Conservation (phyloP, 2,797 vertebrate genomes). For the Sebastes matsubarae region DNA sequence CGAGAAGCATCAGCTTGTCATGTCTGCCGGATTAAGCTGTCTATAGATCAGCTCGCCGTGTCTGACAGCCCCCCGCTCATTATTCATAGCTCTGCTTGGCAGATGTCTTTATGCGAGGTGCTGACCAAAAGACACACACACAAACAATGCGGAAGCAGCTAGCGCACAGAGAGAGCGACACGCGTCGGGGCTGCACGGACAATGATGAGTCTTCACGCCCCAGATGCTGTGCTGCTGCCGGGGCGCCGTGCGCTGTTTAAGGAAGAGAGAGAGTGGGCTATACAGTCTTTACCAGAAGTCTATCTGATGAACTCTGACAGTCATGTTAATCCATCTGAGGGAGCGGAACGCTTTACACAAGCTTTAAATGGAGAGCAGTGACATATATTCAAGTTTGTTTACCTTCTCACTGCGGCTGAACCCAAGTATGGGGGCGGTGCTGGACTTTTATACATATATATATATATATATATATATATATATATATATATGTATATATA, state of each 20-base stretch:
- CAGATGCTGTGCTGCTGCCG: background rate
- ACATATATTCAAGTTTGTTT: no score
- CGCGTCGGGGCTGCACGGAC: background rate
- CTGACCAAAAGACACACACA: slow-evolving; percentile 8
- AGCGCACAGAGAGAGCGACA: background rate
- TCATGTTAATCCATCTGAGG: slow-evolving; percentile 1
- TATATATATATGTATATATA: no score
- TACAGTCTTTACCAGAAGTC: background rate
- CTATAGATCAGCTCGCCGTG: slow-evolving; percentile 58
- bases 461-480: no score
- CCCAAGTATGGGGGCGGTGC: no score
- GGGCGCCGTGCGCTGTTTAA: background rate
- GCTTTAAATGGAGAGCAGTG: no score
- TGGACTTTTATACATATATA: no score
- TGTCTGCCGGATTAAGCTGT: slow-evolving; percentile 67
- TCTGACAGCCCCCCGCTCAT: slow-evolving; percentile 69
- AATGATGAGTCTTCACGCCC: background rate
- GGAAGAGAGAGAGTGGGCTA: background rate
- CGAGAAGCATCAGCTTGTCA: slow-evolving; percentile 53
- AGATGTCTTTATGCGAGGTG: slow-evolving; percentile 59
- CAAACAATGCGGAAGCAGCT: slow-evolving; percentile 31
- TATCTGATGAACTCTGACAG: slow-evolving; percentile 6
- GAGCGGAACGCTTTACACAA: no score
- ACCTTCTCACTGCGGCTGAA: no score
- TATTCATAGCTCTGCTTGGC: slow-evolving; percentile 63